Conservation (phyloP, 2,797 vertebrate species). For the Lacerta viridis region DNA sequence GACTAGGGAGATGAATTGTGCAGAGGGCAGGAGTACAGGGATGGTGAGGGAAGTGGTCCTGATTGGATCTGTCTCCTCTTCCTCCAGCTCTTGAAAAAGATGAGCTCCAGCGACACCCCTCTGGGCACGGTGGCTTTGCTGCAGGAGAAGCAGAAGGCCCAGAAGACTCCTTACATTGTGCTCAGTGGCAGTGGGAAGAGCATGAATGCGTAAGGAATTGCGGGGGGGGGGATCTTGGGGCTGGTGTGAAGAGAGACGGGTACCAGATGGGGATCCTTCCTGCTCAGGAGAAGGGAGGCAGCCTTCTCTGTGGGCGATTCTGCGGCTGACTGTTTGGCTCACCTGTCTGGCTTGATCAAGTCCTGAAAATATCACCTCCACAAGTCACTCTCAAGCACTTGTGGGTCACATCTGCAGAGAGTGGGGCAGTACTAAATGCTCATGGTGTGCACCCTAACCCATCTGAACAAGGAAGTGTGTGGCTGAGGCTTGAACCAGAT, state of each 20-base stretch:
- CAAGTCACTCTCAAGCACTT: not conserved
- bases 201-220: slow-evolving; percentile 90
- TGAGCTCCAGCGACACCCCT: slow-evolving; percentile 96
- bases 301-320: not conserved
- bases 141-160: slow-evolving; percentile 95
- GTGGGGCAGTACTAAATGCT: not conserved
- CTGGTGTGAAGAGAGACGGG: too few species aligned
- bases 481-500: not conserved
- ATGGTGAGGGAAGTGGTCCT: too few species aligned
- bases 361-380: not conserved
- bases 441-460: too few species aligned
- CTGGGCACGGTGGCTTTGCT: slow-evolving; percentile 92
- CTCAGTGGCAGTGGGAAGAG: slow-evolving; percentile 95
- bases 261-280: fast-evolving
- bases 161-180: slow-evolving; percentile 95
- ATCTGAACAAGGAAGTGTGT: too few species aligned
- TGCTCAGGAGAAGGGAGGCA: not conserved
- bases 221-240: not conserved
- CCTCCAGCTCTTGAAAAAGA: slow-evolving; percentile 90
- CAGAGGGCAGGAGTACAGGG: too few species aligned
- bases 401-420: not conserved
- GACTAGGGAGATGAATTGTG: too few species aligned
- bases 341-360: not conserved
- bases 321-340: not conserved
- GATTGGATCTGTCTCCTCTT: too few species aligned